Evolutionary conservation across 2,888 invertebrate species (phyloP).

Genomic region (Drosophila sordidula): DNA sequence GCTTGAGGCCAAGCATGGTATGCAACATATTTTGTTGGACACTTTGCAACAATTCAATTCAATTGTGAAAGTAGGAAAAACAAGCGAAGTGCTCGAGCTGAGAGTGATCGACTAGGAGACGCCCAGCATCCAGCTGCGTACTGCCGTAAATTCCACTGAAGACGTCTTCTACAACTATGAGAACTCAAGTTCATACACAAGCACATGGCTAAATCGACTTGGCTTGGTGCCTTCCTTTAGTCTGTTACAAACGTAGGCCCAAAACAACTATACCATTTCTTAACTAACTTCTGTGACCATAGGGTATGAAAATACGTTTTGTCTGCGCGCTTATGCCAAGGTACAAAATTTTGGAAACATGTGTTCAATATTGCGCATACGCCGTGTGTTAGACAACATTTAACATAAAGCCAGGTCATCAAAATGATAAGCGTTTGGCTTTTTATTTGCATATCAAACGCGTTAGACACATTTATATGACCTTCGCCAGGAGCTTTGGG

Average conservation of each 20-base stretch:
- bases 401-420: conserved; percentile 29
- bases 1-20: conserved; percentile 43
- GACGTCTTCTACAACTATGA: neutral
- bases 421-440: conserved; percentile 47
- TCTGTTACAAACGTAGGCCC: neutral
- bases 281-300: too few species aligned
- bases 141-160: neutral
- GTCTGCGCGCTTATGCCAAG: conserved; percentile 19
- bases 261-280: too few species aligned
- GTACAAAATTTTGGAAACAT: conserved; percentile 24
- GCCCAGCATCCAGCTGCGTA: neutral
- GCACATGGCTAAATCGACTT: too few species aligned
- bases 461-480: conserved; percentile 59
- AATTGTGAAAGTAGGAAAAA: conserved; percentile 45
- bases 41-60: conserved; percentile 67
- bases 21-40: conserved; percentile 50
- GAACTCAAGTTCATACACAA: too few species aligned
- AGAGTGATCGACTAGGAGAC: neutral
- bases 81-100: neutral
- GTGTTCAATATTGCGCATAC: conserved; percentile 53
- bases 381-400: conserved; percentile 35
- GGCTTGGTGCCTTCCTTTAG: neutral
- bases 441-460: conserved; percentile 69
- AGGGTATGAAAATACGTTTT: conserved; percentile 8
- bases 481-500: conserved; percentile 14